Evolutionary conservation across 2,113 vertebrate genomes (phyloP).

Genomic region (Amphiprion percula): DNA sequence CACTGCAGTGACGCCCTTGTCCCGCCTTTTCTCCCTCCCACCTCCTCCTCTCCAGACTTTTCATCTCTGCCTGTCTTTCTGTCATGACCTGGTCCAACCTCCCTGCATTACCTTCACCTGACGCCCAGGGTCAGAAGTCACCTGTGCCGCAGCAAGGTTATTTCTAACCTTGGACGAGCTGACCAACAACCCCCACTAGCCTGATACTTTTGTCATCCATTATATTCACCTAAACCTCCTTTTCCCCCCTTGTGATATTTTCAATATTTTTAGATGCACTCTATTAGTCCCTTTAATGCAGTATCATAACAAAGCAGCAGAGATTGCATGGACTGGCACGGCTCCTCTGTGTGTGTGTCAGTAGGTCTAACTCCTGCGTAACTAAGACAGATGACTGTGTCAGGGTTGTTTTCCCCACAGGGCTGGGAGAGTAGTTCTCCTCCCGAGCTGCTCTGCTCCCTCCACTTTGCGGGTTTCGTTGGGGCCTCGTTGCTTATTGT

Average conservation of each 20-base stretch:
- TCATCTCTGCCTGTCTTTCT: slow-evolving; percentile 61
- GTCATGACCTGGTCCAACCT: slow-evolving; percentile 68
- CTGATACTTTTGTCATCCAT: slow-evolving; percentile 26
- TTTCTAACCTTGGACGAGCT: slow-evolving; percentile 64
- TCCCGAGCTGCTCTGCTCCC: slow-evolving; percentile 55
- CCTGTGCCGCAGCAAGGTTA: slow-evolving; percentile 66
- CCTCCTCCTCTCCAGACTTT: slow-evolving; percentile 25
- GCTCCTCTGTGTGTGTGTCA: slow-evolving; percentile 72
- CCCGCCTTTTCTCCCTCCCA: slow-evolving; percentile 42
- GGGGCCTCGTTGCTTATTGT: slow-evolving; percentile 71
- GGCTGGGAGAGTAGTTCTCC: slow-evolving; percentile 56
- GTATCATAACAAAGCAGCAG: slow-evolving; percentile 76
- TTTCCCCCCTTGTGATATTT: slow-evolving; percentile 61
- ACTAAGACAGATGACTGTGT: slow-evolving; percentile 85
- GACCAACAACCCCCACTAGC: slow-evolving; percentile 10
- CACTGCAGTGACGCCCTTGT: slow-evolving; percentile 44
- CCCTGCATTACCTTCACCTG: slow-evolving; percentile 70
- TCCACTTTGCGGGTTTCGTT: slow-evolving; percentile 41
- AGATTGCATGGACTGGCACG: slow-evolving; percentile 54
- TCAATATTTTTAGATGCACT: slow-evolving; percentile 75
- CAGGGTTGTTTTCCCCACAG: slow-evolving; percentile 67
- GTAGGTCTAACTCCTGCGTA: slow-evolving; percentile 74
- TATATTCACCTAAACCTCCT: slow-evolving; percentile 18
- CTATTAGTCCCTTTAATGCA: slow-evolving; percentile 81
- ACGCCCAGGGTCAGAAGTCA: slow-evolving; percentile 67